Evolutionary conservation across 1,140 invertebrate genomes (phyloP).

Genomic region (Drosophila littoralis): DNA sequence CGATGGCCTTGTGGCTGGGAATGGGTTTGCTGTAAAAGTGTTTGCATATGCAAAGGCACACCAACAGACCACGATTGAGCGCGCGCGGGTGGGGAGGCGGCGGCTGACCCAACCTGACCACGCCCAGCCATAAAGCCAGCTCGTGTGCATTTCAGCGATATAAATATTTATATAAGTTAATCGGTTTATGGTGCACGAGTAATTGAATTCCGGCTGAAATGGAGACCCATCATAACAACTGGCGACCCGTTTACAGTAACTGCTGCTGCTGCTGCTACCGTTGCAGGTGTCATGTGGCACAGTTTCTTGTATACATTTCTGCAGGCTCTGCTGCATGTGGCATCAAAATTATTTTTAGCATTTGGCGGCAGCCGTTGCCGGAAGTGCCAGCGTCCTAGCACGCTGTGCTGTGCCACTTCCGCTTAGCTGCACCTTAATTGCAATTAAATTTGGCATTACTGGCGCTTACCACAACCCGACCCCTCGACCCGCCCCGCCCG

Average conservation of each 20-base stretch:
- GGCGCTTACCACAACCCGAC: constrained; percentile 12
- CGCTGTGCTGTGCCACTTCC: constrained; percentile 68
- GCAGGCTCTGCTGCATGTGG: background rate
- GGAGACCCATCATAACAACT: constrained; percentile 23
- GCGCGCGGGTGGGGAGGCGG: too few species aligned
- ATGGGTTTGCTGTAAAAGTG: constrained; percentile 43
- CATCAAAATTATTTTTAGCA: constrained; percentile 33
- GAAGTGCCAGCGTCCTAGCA: constrained; percentile 57
- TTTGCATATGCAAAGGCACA: constrained; percentile 77
- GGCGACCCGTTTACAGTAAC: background rate
- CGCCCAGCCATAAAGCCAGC: constrained; percentile 56
- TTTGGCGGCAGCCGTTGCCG: constrained; percentile 28
- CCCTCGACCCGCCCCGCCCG: background rate
- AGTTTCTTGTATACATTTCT: constrained; percentile 7
- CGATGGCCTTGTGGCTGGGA: too few species aligned
- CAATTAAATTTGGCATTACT: constrained; percentile 78
- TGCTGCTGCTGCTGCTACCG: background rate
- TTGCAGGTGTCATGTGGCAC: constrained; percentile 20
- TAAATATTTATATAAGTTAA: constrained; percentile 83
- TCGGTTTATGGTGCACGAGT: constrained; percentile 81
- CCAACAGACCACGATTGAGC: constrained; percentile 7
- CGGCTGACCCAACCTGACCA: constrained; percentile 25
- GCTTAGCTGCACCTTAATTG: constrained; percentile 75
- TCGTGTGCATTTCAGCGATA: constrained; percentile 71
- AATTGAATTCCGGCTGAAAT: constrained; percentile 70